phyloP scores from a whole-genome alignment of 2,113 vertebrate species.

The Ciconia boyciana region DNA sequence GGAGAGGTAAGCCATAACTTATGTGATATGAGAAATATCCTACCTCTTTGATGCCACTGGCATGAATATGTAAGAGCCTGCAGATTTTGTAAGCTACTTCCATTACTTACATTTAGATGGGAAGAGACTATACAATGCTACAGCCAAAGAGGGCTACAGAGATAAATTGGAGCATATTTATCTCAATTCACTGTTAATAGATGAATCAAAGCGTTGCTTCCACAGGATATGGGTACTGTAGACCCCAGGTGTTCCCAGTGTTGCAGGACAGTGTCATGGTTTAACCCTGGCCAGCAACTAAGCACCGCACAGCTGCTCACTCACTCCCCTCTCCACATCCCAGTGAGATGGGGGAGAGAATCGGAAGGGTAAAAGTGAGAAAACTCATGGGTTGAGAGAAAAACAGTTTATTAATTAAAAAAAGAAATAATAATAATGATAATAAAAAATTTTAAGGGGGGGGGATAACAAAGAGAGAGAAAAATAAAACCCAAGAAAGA shows the following conservation, averaged over 20 bases:
- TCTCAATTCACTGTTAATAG: neutral
- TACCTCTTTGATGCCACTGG: neutral
- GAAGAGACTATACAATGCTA: neutral
- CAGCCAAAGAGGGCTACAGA: neutral
- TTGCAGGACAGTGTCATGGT: neutral
- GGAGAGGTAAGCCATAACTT: neutral
- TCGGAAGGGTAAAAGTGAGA: neutral
- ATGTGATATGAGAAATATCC: neutral
- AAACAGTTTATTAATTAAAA: neutral
- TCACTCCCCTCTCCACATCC: accelerated
- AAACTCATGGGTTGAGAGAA: neutral
- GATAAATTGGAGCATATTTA: neutral
- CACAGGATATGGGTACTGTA: neutral
- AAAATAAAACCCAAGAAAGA: neutral
- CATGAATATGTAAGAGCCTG: neutral
- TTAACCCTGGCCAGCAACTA: accelerated
- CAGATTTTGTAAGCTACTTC: neutral
- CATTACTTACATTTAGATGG: neutral
- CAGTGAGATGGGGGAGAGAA: neutral
- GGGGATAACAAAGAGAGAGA: neutral
- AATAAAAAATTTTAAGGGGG: neutral
- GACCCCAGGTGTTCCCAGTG: neutral
- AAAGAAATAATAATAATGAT: neutral
- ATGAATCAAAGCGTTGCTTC: neutral
- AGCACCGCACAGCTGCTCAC: neutral